Percentiles rank a stretch among this genome's conserved stretches.
Conservation (phyloP, 2,113 vertebrate genomes). For the Erpornis zantholeuca region DNA sequence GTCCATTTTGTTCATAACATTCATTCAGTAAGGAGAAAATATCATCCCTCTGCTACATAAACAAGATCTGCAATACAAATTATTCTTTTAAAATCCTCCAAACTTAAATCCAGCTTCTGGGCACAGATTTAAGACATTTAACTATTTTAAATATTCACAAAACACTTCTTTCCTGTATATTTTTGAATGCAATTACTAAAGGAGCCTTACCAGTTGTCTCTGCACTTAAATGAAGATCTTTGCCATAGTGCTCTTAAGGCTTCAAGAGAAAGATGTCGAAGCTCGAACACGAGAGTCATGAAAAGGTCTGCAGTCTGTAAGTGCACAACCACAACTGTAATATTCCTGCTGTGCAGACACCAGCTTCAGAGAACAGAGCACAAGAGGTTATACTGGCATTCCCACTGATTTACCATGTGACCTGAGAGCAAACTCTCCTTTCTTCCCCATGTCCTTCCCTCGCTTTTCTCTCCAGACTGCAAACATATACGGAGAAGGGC, state of each 20-base stretch:
- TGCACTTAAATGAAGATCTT: conserved; percentile 79
- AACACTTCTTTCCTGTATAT: background rate
- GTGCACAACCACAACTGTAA: background rate
- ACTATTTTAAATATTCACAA: background rate
- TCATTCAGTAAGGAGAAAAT: background rate
- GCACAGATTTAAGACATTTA: background rate
- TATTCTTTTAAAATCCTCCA: background rate
- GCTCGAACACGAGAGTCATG: conserved; percentile 75
- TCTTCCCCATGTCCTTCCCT: background rate
- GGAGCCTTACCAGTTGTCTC: conserved; percentile 77
- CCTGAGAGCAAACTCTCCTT: background rate
- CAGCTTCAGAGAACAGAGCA: background rate
- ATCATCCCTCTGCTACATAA: background rate
- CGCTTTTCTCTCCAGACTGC: background rate
- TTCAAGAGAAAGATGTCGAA: conserved; percentile 70
- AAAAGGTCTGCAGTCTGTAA: conserved; percentile 76
- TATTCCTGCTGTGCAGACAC: background rate
- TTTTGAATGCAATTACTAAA: background rate
- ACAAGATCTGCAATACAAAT: background rate
- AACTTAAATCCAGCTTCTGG: background rate
- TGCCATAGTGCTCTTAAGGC: conserved; percentile 76
- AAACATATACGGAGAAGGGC: background rate
- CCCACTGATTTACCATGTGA: background rate
- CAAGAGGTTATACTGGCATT: background rate
- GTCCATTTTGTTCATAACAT: background rate